Percentiles rank a stretch among this genome's conserved stretches.
Evolutionary conservation across 2,113 vertebrate species (phyloP).

Genomic region (Corythornis cristatus): DNA sequence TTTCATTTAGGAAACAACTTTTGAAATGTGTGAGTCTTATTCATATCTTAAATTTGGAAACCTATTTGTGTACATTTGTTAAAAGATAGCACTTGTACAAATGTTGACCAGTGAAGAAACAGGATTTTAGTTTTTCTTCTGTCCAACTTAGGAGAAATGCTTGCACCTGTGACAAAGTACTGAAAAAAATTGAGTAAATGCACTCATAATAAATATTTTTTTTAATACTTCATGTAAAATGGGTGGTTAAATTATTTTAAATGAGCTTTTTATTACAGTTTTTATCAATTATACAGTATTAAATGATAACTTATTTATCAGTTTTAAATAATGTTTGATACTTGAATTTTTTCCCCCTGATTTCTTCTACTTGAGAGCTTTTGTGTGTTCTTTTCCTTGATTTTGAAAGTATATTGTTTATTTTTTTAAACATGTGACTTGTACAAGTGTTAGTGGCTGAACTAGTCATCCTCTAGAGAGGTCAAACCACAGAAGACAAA

Average conservation of each 20-base stretch:
- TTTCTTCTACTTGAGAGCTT: neutral
- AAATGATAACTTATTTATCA: neutral
- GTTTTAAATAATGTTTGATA: neutral
- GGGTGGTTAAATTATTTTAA: neutral
- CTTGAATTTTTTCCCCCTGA: neutral
- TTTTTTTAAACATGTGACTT: neutral
- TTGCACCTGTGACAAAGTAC: neutral
- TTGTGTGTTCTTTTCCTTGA: neutral
- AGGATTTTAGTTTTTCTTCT: neutral
- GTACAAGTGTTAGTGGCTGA: neutral
- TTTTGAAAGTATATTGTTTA: neutral
- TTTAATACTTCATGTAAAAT: neutral
- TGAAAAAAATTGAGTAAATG: neutral
- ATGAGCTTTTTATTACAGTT: neutral
- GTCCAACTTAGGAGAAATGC: neutral
- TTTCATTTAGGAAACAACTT: neutral
- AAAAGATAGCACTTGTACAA: neutral
- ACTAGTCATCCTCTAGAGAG: neutral
- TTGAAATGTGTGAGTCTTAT: neutral
- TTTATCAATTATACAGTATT: neutral
- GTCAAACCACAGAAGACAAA: neutral
- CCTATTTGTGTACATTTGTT: neutral
- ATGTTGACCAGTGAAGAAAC: neutral
- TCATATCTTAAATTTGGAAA: neutral
- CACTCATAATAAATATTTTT: neutral